phyloP scores from a whole-genome alignment of 2,113 vertebrate genomes.

The Larimichthys crocea region DNA sequence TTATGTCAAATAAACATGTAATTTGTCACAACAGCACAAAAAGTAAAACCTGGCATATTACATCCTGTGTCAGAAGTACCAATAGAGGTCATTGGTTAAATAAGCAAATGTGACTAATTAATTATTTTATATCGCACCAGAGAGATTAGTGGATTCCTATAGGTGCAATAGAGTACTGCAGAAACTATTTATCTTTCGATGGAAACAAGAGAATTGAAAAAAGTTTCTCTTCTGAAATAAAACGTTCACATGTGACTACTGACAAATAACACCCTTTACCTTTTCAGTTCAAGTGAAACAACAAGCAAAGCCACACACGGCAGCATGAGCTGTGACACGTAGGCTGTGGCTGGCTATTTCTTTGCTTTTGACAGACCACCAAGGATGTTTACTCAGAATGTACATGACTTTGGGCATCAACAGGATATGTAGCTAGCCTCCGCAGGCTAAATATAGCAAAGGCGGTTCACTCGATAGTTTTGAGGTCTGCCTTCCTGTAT shows the following conservation, averaged over 20 bases:
- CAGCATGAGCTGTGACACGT: neutral
- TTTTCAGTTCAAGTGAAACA: constrained; percentile 4
- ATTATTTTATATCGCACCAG: too few species aligned
- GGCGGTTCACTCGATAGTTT: neutral
- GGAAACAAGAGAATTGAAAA: neutral
- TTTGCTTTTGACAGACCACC: constrained; percentile 35
- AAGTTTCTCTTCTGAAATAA: neutral
- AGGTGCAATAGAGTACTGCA: too few species aligned
- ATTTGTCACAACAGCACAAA: neutral
- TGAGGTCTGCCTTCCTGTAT: constrained; percentile 1
- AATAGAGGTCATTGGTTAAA: neutral
- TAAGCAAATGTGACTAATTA: neutral
- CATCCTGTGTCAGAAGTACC: neutral
- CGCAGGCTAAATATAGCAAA: constrained; percentile 30
- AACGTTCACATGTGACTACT: neutral
- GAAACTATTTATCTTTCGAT: neutral
- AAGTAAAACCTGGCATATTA: neutral
- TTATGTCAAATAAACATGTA: neutral
- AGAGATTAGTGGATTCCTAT: neutral
- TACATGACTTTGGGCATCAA: constrained; percentile 10
- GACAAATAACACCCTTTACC: neutral
- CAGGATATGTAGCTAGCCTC: constrained; percentile 55
- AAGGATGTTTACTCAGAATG: constrained; percentile 42
- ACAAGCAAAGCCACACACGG: constrained; percentile 30
- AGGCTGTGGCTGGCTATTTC: constrained; percentile 49